Conservation (phyloP, 2,888 invertebrate genomes). For the Trichacis sp. region DNA sequence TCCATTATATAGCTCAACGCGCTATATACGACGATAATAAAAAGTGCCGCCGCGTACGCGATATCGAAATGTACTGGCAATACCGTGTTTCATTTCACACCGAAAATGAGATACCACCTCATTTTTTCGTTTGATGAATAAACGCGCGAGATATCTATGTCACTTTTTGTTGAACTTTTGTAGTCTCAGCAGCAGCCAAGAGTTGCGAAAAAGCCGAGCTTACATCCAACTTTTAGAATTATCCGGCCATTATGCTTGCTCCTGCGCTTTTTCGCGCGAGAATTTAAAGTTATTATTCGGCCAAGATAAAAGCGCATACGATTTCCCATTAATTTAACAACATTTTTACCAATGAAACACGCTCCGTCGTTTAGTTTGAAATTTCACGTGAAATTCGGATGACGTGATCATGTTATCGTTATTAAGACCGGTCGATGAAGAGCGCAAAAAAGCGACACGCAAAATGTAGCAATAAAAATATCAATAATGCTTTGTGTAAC, state of each 20-base stretch:
- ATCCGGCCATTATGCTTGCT: too few species aligned
- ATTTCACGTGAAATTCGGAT: too few species aligned
- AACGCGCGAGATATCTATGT: conserved; percentile 34
- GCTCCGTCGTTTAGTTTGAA: too few species aligned
- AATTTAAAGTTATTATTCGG: too few species aligned
- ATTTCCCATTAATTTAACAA: too few species aligned
- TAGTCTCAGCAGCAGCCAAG: conserved; percentile 21
- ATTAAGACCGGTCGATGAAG: too few species aligned
- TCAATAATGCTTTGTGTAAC: not conserved
- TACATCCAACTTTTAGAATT: too few species aligned
- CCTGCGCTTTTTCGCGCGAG: too few species aligned
- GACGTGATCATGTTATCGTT: too few species aligned
- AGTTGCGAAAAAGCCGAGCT: conserved; percentile 31
- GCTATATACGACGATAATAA: conserved; percentile 22
- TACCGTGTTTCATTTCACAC: conserved; percentile 37
- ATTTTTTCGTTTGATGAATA: conserved; percentile 36
- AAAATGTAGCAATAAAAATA: not conserved
- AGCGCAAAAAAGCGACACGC: too few species aligned
- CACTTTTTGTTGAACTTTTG: conserved; percentile 33
- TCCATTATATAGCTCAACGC: conserved; percentile 23
- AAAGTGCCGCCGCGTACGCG: conserved; percentile 21
- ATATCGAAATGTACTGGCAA: conserved; percentile 34
- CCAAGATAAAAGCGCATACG: too few species aligned
- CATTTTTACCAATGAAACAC: too few species aligned
- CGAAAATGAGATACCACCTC: conserved; percentile 36